Evolutionary conservation across 2,888 invertebrate species (phyloP).

Genomic region (Melanophora roralis): DNA sequence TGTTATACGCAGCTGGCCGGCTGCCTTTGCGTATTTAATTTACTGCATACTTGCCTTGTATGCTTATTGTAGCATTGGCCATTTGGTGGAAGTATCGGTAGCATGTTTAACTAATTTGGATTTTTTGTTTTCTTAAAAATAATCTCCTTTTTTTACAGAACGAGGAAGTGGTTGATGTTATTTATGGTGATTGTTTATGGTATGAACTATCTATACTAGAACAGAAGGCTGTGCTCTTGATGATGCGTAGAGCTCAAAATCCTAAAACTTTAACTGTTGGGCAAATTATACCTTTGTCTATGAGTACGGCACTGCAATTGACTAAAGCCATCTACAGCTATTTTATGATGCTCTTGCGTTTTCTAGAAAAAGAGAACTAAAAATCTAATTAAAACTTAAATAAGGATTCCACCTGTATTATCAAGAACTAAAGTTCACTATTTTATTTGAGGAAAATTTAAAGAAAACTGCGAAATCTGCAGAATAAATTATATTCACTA

Average conservation of each 20-base stretch:
- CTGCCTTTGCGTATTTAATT: constrained; percentile 64
- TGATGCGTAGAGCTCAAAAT: constrained; percentile 66
- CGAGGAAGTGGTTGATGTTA: constrained; percentile 8
- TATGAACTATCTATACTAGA: constrained; percentile 63
- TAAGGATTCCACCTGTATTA: too few species aligned
- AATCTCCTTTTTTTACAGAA: too few species aligned
- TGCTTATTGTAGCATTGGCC: constrained; percentile 68
- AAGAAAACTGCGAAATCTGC: too few species aligned
- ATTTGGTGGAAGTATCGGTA: constrained; percentile 67
- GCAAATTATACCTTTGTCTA: constrained; percentile 64
- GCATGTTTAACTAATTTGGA: too few species aligned
- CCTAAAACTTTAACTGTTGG: constrained; percentile 57
- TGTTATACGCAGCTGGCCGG: constrained; percentile 66
- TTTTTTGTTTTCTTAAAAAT: too few species aligned
- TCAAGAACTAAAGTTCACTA: too few species aligned
- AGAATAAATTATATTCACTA: too few species aligned
- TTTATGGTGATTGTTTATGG: constrained; percentile 64
- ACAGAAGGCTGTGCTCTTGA: constrained; percentile 64
- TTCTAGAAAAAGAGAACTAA: constrained; percentile 16
- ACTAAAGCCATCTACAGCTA: constrained; percentile 65
- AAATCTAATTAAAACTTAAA: too few species aligned
- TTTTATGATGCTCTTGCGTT: constrained; percentile 61
- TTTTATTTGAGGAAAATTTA: too few species aligned
- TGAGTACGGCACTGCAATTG: constrained; percentile 64
- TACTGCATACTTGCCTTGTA: constrained; percentile 65